Evolutionary conservation across 2,888 invertebrate genomes (phyloP).

Genomic region (Cryptocephalus moraei): DNA sequence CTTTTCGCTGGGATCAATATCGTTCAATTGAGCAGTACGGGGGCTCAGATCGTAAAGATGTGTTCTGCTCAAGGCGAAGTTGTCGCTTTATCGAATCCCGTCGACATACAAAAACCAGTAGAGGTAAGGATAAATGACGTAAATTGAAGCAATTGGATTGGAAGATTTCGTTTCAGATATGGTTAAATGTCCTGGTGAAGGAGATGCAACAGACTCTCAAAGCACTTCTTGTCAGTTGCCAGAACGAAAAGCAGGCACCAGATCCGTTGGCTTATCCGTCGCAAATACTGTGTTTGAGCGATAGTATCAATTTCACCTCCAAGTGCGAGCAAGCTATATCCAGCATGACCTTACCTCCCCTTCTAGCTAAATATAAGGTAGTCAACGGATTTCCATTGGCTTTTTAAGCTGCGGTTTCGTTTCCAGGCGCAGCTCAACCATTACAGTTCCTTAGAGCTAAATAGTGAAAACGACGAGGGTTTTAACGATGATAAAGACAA

Average conservation of each 20-base stretch:
- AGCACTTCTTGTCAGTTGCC: conserved; percentile 51
- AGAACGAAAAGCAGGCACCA: conserved; percentile 40
- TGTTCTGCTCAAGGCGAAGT: conserved; percentile 67
- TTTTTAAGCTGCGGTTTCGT: not conserved
- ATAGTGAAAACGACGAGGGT: conserved; percentile 1
- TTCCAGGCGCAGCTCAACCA: conserved; percentile 40
- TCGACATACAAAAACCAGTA: conserved; percentile 64
- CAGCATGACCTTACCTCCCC: conserved; percentile 48
- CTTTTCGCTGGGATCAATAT: conserved; percentile 83
- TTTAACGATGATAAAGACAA: conserved; percentile 20
- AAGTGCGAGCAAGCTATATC: conserved; percentile 73
- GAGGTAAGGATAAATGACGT: conserved; percentile 55
- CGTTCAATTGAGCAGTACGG: conserved; percentile 53
- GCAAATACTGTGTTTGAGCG: conserved; percentile 77
- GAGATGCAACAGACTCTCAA: conserved; percentile 75
- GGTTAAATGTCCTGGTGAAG: conserved; percentile 70
- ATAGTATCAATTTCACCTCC: conserved; percentile 76
- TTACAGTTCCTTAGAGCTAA: conserved; percentile 40
- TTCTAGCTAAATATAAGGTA: conserved; percentile 42
- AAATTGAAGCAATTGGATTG: conserved; percentile 6
- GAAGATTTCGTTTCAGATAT: conserved; percentile 41
- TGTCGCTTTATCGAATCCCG: conserved; percentile 55
- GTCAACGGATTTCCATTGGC: not conserved
- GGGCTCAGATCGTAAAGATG: conserved; percentile 48
- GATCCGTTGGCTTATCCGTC: conserved; percentile 59